These are phyloP conservation scores for Drosophila aldrichi DNA, from an alignment of 2,888 invertebrate genomes.

Conservation along the genomic window DNA sequence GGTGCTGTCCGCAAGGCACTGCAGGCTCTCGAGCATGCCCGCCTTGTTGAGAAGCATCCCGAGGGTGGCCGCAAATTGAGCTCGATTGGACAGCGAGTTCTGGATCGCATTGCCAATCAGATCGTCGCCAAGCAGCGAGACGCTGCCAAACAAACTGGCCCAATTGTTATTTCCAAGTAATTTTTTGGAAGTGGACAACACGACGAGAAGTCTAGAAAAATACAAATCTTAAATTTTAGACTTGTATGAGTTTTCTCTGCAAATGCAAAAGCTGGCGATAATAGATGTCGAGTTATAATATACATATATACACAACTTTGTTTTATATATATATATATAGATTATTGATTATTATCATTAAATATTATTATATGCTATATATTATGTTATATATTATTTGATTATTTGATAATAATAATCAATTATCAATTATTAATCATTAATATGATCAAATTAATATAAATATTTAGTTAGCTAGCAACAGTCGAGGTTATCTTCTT, in stretches of 20 bases:
- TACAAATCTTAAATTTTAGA: conserved; percentile 56
- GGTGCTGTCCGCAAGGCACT: conserved; percentile 92
- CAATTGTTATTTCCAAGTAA: conserved; percentile 84
- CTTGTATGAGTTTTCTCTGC: conserved; percentile 66
- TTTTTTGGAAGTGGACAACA: conserved; percentile 38
- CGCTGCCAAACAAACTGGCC: conserved; percentile 86
- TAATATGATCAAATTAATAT: too few species aligned
- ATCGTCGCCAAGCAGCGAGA: conserved; percentile 90
- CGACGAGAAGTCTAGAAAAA: conserved; percentile 46
- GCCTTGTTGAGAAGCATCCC: conserved; percentile 96
- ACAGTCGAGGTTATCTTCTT: too few species aligned
- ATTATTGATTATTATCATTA: too few species aligned
- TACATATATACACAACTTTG: too few species aligned
- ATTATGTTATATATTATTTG: too few species aligned
- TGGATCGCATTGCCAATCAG: conserved; percentile 99
- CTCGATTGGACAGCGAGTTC: conserved; percentile 96
- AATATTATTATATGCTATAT: too few species aligned
- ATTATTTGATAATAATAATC: too few species aligned
- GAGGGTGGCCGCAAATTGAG: conserved; percentile 96
- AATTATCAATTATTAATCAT: too few species aligned
- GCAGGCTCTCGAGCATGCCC: conserved; percentile 95
- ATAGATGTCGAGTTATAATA: too few species aligned
- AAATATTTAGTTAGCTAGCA: too few species aligned
- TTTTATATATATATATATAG: too few species aligned
- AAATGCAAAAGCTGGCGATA: conserved; percentile 20